Percentiles rank a stretch among this genome's conserved stretches.
Evolutionary conservation across 2,888 invertebrate genomes (phyloP).

Genomic region (Chelonus formosanus): DNA sequence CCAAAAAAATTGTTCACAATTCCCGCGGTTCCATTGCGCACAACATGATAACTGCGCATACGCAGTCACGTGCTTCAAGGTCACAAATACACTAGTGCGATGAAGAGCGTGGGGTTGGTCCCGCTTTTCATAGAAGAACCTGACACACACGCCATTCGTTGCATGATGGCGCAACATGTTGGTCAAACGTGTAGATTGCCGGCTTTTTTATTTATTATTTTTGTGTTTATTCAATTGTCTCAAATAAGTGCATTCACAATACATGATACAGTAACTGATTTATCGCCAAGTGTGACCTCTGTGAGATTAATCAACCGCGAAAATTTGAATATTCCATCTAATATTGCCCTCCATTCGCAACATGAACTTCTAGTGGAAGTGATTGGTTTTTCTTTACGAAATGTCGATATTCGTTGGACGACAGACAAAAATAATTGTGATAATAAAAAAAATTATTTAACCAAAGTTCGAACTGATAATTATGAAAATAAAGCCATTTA

Average conservation of each 20-base stretch:
- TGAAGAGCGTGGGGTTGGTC: constrained; percentile 35
- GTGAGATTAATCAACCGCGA: constrained; percentile 38
- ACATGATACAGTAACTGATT: constrained; percentile 31
- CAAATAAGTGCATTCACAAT: constrained; percentile 43
- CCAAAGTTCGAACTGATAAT: constrained; percentile 38
- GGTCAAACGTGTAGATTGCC: constrained; percentile 53
- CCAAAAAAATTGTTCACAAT: too few species aligned
- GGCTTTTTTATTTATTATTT: constrained; percentile 53
- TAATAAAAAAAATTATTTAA: constrained; percentile 39
- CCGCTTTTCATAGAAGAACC: constrained; percentile 12
- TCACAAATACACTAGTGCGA: constrained; percentile 45
- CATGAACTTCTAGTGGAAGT: constrained; percentile 44
- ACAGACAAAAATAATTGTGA: constrained; percentile 42
- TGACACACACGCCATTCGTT: constrained; percentile 52
- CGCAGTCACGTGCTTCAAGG: constrained; percentile 40
- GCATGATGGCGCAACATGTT: constrained; percentile 63
- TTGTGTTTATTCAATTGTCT: constrained; percentile 49
- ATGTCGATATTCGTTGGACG: constrained; percentile 48
- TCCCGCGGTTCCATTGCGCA: not conserved
- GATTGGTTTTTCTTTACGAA: constrained; percentile 46
- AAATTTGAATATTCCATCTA: not conserved
- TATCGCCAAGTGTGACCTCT: constrained; percentile 39
- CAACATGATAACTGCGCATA: constrained; percentile 32
- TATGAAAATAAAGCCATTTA: constrained; percentile 46
- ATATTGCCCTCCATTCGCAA: not conserved